phyloP scores from a whole-genome alignment of 1,140 invertebrate genomes.

The Drosophila gunungcola region DNA sequence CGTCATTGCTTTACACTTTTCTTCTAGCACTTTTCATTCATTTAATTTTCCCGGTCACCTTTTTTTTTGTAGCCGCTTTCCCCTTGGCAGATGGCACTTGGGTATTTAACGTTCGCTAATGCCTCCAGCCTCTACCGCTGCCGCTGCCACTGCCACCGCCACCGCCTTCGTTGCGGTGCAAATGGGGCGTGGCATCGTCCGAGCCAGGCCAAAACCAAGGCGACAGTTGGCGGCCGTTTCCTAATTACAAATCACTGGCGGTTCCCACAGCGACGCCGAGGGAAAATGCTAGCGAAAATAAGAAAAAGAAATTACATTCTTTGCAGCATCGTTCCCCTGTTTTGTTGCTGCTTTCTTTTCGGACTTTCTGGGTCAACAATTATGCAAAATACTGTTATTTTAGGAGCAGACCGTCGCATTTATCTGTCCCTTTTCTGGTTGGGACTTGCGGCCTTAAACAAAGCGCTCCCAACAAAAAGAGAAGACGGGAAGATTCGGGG shows the following conservation, averaged over 20 bases:
- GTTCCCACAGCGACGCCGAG: constrained; percentile 42
- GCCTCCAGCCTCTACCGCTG: constrained; percentile 52
- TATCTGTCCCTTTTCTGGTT: constrained; percentile 72
- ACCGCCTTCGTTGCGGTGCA: constrained; percentile 52
- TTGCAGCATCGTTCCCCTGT: constrained; percentile 35
- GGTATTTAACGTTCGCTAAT: constrained; percentile 83
- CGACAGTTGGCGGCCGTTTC: constrained; percentile 84
- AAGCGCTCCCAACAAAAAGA: constrained; percentile 38
- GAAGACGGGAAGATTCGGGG: constrained; percentile 1
- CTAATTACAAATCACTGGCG: constrained; percentile 83
- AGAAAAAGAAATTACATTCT: constrained; percentile 69
- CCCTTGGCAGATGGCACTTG: constrained; percentile 66
- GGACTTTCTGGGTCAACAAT: constrained; percentile 81
- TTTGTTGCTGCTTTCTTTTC: constrained; percentile 61
- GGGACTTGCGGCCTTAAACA: constrained; percentile 53
- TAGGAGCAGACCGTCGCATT: constrained; percentile 72
- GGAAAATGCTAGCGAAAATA: constrained; percentile 29
- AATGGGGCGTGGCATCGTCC: constrained; percentile 69
- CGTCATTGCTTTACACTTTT: constrained; percentile 83
- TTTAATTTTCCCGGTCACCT: constrained; percentile 66
- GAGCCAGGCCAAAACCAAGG: constrained; percentile 56
- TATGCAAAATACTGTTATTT: constrained; percentile 83
- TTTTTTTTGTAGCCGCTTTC: constrained; percentile 24
- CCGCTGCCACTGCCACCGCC: constrained; percentile 3
- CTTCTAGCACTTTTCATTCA: constrained; percentile 78